Percentiles rank a stretch among this genome's conserved stretches.
phyloP scores from a whole-genome alignment of 2,113 vertebrate genomes.

The Macrotus californicus region DNA sequence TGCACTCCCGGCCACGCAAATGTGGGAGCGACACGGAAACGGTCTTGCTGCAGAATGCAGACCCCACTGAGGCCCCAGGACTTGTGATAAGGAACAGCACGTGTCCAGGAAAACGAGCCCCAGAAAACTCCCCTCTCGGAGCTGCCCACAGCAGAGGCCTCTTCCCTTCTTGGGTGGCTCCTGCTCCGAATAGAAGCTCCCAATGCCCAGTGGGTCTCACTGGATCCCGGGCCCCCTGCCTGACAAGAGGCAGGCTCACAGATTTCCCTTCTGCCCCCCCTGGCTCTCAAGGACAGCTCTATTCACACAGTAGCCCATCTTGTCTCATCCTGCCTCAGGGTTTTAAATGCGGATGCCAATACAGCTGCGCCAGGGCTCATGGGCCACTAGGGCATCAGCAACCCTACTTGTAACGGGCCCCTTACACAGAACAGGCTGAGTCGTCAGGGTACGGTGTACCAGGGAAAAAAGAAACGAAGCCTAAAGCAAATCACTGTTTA shows the following conservation, averaged over 20 bases:
- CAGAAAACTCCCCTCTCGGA: neutral
- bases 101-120: neutral
- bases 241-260: neutral
- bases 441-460: neutral
- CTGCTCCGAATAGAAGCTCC: neutral
- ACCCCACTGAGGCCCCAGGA: no score
- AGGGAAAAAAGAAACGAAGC: neutral
- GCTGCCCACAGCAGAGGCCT: neutral
- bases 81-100: neutral
- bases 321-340: neutral
- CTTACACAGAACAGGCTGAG: neutral
- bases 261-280: neutral
- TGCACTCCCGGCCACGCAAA: no score
- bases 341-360: slow-evolving; percentile 25
- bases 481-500: neutral
- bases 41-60: neutral
- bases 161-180: neutral
- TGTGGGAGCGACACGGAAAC: neutral
- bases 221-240: neutral
- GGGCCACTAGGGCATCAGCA: slow-evolving; percentile 3
- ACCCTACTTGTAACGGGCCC: neutral
- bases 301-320: neutral
- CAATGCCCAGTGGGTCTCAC: neutral
- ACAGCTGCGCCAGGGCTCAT: neutral
- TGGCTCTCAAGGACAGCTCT: neutral